phyloP scores from a whole-genome alignment of 2,797 vertebrate genomes.

The Linurgus olivaceus region DNA sequence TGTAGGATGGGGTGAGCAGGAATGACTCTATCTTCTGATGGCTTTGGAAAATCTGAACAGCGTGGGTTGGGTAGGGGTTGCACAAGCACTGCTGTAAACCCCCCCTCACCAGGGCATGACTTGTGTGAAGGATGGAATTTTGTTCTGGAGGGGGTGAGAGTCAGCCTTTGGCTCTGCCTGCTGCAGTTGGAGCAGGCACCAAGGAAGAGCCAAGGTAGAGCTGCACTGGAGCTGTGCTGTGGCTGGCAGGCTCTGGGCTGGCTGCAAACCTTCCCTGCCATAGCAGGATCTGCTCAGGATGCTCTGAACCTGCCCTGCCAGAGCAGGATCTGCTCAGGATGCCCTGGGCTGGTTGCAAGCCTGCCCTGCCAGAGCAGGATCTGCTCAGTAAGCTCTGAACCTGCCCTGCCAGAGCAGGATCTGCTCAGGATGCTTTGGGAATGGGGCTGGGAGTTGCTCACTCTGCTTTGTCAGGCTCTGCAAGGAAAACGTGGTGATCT shows the following conservation, averaged over 20 bases:
- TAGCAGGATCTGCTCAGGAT: too few relatives aligned
- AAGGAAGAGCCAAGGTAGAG: neutral
- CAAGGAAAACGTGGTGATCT: neutral
- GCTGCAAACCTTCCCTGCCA: neutral
- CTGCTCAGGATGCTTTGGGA: neutral
- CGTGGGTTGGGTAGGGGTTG: accelerated
- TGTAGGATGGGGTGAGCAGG: neutral
- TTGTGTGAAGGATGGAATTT: neutral
- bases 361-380: neutral
- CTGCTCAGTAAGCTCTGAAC: too few relatives aligned
- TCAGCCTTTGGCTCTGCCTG: neutral
- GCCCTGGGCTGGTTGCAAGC: too few relatives aligned
- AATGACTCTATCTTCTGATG: neutral
- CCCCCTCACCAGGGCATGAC: neutral
- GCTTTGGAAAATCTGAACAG: neutral
- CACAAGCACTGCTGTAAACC: neutral
- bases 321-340: neutral
- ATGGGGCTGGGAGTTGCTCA: accelerated
- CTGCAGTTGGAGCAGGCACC: neutral
- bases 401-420: neutral
- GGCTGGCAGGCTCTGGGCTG: neutral
- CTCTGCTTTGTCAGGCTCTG: neutral
- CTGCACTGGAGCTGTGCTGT: neutral
- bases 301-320: neutral
- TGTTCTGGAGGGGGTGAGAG: accelerated